These are phyloP conservation scores for Thymelicus sylvestris DNA, from an alignment of 2,888 invertebrate species.

Conservation along the genomic window DNA sequence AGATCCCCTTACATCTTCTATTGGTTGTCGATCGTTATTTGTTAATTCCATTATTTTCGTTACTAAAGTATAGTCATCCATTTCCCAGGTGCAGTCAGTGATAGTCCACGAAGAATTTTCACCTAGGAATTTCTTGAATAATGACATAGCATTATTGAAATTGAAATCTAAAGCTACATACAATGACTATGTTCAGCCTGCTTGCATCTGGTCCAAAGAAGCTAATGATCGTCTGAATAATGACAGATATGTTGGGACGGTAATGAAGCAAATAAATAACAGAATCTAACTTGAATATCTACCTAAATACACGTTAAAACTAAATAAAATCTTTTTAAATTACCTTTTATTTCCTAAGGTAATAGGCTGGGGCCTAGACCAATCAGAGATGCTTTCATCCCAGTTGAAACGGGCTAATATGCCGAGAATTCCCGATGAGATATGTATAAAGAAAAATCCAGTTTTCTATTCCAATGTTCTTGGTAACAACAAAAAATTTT, in stretches of 20 bases:
- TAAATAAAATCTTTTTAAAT: too few relatives aligned
- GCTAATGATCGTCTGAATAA: conserved; percentile 49
- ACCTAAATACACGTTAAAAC: too few relatives aligned
- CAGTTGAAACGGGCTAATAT: conserved; percentile 53
- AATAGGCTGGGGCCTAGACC: conserved; percentile 65
- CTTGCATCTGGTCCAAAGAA: conserved; percentile 59
- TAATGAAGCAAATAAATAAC: conserved; percentile 36
- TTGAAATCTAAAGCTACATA: conserved; percentile 55
- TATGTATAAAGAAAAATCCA: conserved; percentile 58
- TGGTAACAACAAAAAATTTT: conserved; percentile 52
- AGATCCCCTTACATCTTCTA: too few relatives aligned
- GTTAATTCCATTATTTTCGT: too few relatives aligned
- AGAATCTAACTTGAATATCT: too few relatives aligned
- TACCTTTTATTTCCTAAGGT: conserved; percentile 49
- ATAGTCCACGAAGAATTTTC: conserved; percentile 53
- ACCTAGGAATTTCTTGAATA: conserved; percentile 45
- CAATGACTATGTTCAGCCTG: conserved; percentile 63
- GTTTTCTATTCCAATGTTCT: conserved; percentile 53
- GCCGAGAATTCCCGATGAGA: conserved; percentile 54
- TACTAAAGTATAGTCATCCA: too few relatives aligned
- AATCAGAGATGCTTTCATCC: conserved; percentile 49
- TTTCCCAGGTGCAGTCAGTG: conserved; percentile 54
- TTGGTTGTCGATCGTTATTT: too few relatives aligned
- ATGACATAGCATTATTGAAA: conserved; percentile 63
- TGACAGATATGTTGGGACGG: conserved; percentile 53